A percentile compares a stretch with the other conserved stretches of the same genome.
phyloP scores from a whole-genome alignment of 2,888 invertebrate genomes.

The Euzophera pinguis region DNA sequence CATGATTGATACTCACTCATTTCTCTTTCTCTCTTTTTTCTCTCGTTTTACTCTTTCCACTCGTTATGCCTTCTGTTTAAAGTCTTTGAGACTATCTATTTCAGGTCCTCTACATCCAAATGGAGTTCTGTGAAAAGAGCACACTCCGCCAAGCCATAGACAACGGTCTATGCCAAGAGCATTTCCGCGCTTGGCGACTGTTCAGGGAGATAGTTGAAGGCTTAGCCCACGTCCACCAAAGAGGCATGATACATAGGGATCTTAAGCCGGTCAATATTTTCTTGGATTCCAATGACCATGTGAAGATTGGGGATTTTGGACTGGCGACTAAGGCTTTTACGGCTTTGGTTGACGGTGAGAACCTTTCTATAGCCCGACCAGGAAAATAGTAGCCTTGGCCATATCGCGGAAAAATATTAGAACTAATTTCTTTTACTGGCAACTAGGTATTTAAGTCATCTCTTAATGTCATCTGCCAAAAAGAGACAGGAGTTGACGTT shows the following conservation, averaged over 20 bases:
- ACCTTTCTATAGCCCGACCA: neutral
- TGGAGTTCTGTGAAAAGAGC: conserved; percentile 99
- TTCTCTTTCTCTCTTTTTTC: no score
- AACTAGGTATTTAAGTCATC: no score
- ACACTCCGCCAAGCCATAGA: conserved; percentile 93
- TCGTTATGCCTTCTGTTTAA: no score
- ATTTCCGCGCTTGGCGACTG: conserved; percentile 91
- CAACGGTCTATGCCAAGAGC: conserved; percentile 86
- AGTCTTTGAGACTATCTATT: no score
- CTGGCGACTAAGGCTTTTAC: conserved; percentile 88
- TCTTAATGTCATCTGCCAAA: no score
- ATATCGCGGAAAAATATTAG: no score
- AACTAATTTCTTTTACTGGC: no score
- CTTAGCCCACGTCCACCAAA: conserved; percentile 94
- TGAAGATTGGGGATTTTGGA: conserved; percentile 99
- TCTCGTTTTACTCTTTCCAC: no score
- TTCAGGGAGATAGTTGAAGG: conserved; percentile 96
- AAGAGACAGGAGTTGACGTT: no score
- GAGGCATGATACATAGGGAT: conserved; percentile 93
- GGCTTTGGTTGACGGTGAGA: conserved; percentile 61
- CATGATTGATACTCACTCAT: no score
- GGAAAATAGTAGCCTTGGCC: no score
- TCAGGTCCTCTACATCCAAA: conserved; percentile 92
- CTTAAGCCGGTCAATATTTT: conserved; percentile 95
- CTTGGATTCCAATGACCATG: conserved; percentile 95